A percentile compares a stretch with the other conserved stretches of the same genome.
Evolutionary conservation across 2,797 vertebrate species (phyloP).

Genomic region (Mormyrops boulengeri): DNA sequence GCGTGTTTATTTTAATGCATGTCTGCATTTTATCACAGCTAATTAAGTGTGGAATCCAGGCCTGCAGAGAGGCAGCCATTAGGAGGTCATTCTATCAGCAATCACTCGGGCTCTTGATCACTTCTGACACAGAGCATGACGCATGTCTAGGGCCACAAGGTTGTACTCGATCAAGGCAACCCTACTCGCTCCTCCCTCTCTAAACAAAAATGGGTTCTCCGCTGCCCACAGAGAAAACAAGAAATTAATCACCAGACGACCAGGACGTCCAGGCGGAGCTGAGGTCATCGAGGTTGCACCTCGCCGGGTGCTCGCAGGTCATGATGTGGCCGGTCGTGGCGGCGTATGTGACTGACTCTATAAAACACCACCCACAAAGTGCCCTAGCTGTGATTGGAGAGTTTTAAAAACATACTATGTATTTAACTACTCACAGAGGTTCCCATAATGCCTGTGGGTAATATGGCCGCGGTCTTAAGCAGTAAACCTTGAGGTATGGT

Average conservation of each 20-base stretch:
- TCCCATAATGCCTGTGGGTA: background rate
- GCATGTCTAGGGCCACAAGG: conserved; percentile 8
- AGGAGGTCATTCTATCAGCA: background rate
- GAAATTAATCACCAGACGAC: conserved; percentile 14
- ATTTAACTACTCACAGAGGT: background rate
- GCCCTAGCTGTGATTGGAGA: background rate
- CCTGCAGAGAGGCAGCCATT: background rate
- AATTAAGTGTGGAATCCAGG: background rate
- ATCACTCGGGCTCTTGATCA: background rate
- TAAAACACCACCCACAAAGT: background rate
- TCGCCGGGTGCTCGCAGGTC: background rate
- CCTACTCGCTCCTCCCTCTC: background rate
- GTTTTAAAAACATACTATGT: background rate
- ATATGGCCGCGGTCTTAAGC: background rate
- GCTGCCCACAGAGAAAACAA: background rate
- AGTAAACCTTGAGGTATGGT: background rate
- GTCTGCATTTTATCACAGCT: conserved; percentile 9
- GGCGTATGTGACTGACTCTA: background rate
- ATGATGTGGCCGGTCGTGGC: background rate
- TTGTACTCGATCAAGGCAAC: background rate
- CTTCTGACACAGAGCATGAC: conserved; percentile 6
- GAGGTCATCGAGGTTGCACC: background rate
- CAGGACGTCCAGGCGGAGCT: background rate
- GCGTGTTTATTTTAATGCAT: background rate
- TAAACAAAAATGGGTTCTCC: background rate